Evolutionary conservation across 1,140 invertebrate species (phyloP), one percentile per base, ranked within the genome.

Genomic region (Mercenaria mercenaria): DNA sequence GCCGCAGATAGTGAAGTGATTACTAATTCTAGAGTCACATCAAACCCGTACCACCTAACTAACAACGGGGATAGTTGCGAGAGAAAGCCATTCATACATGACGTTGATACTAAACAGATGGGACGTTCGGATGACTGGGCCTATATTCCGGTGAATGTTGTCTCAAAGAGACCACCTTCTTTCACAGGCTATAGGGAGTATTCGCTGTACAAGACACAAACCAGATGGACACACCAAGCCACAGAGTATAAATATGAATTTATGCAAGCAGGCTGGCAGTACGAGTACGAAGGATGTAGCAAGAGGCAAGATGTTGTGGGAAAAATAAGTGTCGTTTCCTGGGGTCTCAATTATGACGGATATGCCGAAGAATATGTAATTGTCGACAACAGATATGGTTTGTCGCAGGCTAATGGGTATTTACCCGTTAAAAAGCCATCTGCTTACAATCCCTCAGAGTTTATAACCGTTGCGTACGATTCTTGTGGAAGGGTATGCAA

Each of bases 311-410:
- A 61, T 37, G 59, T 80, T 52, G 69, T 89, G 20, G 94, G 94
- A 3, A 91, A 91, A 64, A 89, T 95, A 2, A 93, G 90, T 41
- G 69, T 95, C 39, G 91, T 92, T 43, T 92, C 94, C 11, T 90
- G 85, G 67, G 94, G 94, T n/a, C 50, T 94, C 13, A 94, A 94
- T 84, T 93, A 95, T 80, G 88, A 92, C 41, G 94, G 93, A 3
- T 59, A 67, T 13, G 93, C 94, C 72, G 90, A 92, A 39, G 94
- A 95, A 67, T 93, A 91, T 37, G 91, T 93, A n/a, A 91, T 95
- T n/a, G 89, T 94, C 23, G 94, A 95, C 59, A 92, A 92, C 69
- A 87, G 94, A 39, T 89, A 93, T 32, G 94, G 93, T 43, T 83
- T 93, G 18, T 92, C 94, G 1, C 83, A 91, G 47, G 72, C 90